These are phyloP conservation scores for Drosophila repleta DNA, from an alignment of 1,140 invertebrate genomes.

Conservation along the genomic window DNA sequence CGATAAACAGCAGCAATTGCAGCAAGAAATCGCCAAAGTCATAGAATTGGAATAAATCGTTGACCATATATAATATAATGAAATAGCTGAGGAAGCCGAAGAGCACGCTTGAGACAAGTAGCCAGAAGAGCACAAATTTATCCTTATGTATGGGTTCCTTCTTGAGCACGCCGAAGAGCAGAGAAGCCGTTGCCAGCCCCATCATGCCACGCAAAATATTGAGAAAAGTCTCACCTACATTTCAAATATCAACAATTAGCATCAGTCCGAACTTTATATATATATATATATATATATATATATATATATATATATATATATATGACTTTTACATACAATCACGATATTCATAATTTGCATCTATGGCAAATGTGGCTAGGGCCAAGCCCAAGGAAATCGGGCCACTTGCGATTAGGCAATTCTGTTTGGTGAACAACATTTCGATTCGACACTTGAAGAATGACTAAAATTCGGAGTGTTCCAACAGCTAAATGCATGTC, in stretches of 20 bases:
- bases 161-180: conserved; percentile 32
- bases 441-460: background rate
- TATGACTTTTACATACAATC: background rate
- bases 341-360: background rate
- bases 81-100: background rate
- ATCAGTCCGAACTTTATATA: background rate
- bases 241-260: background rate
- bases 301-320: background rate
- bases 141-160: conserved; percentile 25
- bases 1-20: background rate
- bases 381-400: conserved; percentile 8
- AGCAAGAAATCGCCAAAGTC: background rate
- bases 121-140: conserved; percentile 37
- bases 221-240: conserved; percentile 1
- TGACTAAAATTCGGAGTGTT: background rate
- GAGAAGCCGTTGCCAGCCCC: conserved; percentile 15
- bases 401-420: background rate
- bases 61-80: background rate
- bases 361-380: conserved; percentile 5
- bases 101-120: conserved; percentile 4
- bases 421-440: conserved; percentile 25
- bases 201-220: conserved; percentile 3
- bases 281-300: background rate
- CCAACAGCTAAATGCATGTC: background rate
- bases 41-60: background rate